A percentile compares a stretch with the other conserved stretches of the same genome.
phyloP scores from a whole-genome alignment of 2,888 invertebrate genomes.

The Rutpela maculata region DNA sequence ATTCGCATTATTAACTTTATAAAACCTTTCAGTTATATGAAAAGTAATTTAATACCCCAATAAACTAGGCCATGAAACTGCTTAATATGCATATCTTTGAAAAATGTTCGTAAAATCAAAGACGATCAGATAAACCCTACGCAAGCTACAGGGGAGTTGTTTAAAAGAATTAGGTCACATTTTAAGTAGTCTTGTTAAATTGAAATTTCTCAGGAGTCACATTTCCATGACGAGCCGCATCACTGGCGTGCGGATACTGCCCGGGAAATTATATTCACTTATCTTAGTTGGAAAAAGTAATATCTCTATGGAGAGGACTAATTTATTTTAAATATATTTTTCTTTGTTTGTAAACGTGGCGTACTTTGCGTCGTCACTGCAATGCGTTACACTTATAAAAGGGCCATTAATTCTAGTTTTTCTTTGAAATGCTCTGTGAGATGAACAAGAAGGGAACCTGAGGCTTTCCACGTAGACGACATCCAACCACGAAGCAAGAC shows the following conservation, averaged over 20 bases:
- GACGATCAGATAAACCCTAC: conserved; percentile 24
- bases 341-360: too few relatives aligned
- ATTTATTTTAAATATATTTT: background rate
- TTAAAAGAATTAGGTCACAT: conserved; percentile 36
- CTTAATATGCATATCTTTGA: conserved; percentile 14
- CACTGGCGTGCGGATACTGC: background rate
- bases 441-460: too few relatives aligned
- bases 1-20: too few relatives aligned
- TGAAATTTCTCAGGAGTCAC: conserved; percentile 27
- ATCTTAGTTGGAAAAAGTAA: background rate
- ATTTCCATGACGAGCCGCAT: conserved; percentile 5
- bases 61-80: background rate
- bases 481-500: too few relatives aligned
- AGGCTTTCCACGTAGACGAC: too few relatives aligned
- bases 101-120: conserved; percentile 7
- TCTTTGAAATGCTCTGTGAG: too few relatives aligned
- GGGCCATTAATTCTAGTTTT: too few relatives aligned
- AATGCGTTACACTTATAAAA: too few relatives aligned
- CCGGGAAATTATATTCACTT: background rate
- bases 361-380: too few relatives aligned
- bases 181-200: conserved; percentile 39
- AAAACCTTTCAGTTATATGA: background rate
- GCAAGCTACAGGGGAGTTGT: conserved; percentile 26
- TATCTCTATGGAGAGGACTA: background rate
- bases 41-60: background rate